These are phyloP conservation scores for Cyanoderma ruficeps DNA, from an alignment of 2,113 vertebrate species.

Conservation along the genomic window DNA sequence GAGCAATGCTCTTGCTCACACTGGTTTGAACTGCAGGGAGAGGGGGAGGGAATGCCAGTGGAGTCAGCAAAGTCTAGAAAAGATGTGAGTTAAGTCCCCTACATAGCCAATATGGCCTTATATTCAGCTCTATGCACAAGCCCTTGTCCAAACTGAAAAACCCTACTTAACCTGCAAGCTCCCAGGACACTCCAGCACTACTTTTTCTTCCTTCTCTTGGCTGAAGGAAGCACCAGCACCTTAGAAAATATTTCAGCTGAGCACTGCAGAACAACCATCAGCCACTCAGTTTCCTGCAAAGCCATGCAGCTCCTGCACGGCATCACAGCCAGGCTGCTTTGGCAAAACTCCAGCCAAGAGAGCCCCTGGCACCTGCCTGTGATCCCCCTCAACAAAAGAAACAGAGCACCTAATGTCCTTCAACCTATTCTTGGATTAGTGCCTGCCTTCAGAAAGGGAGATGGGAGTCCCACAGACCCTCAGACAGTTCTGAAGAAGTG, in stretches of 20 bases:
- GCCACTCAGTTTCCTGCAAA: neutral
- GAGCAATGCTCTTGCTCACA: neutral
- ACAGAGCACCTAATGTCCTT: neutral
- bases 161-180: neutral
- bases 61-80: neutral
- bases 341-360: neutral
- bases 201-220: neutral
- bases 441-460: neutral
- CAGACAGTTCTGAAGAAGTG: neutral
- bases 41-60: neutral
- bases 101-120: neutral
- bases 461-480: neutral
- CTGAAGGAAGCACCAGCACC: neutral
- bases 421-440: neutral
- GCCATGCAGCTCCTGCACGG: neutral
- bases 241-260: neutral
- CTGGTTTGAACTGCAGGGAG: neutral
- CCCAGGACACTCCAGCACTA: neutral
- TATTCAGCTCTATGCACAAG: neutral
- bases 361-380: neutral
- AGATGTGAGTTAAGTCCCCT: neutral
- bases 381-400: neutral
- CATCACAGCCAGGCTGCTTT: neutral
- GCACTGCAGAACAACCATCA: neutral
- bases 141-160: neutral